A percentile compares a stretch with the other conserved stretches of the same genome.
These are phyloP conservation scores for Polymixis flavicincta DNA, from an alignment of 2,888 invertebrate genomes.

Conservation along the genomic window DNA sequence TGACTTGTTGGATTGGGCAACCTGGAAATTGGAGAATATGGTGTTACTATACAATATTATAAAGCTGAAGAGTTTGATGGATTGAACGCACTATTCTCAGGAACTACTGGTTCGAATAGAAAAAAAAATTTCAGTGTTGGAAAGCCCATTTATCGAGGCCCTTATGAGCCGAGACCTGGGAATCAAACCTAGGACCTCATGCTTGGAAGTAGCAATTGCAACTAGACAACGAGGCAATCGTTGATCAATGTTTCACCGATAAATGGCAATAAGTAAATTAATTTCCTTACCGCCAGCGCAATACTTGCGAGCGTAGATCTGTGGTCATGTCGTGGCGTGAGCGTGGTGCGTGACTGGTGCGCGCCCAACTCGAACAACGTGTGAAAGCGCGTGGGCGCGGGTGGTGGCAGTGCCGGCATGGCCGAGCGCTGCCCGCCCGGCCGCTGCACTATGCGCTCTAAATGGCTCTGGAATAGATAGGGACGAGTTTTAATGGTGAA, in stretches of 20 bases:
- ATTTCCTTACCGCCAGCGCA: conserved; percentile 90
- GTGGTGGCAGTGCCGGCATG: conserved; percentile 83
- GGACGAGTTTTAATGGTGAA: background rate
- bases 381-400: conserved; percentile 93
- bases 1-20: conserved; percentile 96
- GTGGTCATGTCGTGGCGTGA: conserved; percentile 89
- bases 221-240: too few species aligned
- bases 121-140: too few species aligned
- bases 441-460: conserved; percentile 96
- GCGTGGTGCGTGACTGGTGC: conserved; percentile 89
- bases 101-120: too few species aligned
- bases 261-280: background rate
- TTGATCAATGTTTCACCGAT: background rate
- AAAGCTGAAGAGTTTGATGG: too few species aligned
- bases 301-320: conserved; percentile 95
- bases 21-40: conserved; percentile 88
- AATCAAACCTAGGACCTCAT: too few species aligned
- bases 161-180: too few species aligned
- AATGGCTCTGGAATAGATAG: conserved; percentile 92
- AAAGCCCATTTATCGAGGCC: too few species aligned
- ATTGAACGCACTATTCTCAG: too few species aligned
- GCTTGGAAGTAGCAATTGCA: too few species aligned
- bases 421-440: conserved; percentile 91
- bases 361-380: conserved; percentile 96
- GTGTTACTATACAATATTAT: too few species aligned